Conservation (phyloP, 2,113 vertebrate species). For the Clarias macrocephalus region DNA sequence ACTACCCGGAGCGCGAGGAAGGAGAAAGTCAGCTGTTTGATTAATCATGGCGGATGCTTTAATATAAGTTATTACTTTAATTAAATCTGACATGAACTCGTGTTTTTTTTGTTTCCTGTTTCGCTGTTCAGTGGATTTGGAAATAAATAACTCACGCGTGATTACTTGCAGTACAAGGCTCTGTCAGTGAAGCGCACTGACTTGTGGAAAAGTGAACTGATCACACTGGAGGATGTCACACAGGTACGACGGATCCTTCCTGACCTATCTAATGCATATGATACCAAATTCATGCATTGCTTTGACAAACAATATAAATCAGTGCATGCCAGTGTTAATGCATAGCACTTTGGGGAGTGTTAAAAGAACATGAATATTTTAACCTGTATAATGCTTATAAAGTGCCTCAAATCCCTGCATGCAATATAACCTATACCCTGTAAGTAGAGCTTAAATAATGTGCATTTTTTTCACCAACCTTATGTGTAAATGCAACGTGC, state of each 20-base stretch:
- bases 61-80: background rate
- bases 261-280: background rate
- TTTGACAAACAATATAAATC: background rate
- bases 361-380: background rate
- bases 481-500: background rate
- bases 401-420: background rate
- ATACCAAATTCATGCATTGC: background rate
- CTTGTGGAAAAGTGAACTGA: background rate
- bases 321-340: too few species aligned
- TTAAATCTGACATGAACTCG: background rate
- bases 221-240: conserved; percentile 51
- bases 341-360: background rate
- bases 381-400: background rate
- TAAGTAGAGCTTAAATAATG: background rate
- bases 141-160: background rate
- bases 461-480: background rate
- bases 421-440: background rate
- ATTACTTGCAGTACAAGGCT: background rate
- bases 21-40: background rate
- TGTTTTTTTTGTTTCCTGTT: background rate
- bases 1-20: background rate
- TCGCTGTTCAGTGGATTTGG: background rate
- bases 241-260: conserved; percentile 42
- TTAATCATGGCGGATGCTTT: background rate
- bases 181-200: conserved; percentile 2